Percentiles rank a stretch among this genome's conserved stretches.
phyloP scores from a whole-genome alignment of 2,888 invertebrate species.

The Microdon myrmicae region DNA sequence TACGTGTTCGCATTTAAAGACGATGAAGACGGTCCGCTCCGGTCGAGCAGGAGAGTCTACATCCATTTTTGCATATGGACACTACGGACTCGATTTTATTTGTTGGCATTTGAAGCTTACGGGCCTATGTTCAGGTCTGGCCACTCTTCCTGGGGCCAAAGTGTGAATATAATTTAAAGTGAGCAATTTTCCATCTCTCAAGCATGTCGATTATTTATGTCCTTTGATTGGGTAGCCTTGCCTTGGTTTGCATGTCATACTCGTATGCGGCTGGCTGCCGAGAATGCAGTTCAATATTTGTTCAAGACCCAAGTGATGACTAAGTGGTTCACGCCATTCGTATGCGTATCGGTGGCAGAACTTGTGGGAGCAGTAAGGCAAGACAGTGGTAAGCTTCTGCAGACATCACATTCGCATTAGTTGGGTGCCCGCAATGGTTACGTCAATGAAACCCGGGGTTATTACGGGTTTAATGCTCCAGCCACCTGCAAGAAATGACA shows the following conservation, averaged over 20 bases:
- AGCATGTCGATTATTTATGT: slow-evolving; percentile 65
- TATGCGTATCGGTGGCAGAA: too few relatives aligned
- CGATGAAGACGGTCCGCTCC: slow-evolving; percentile 5
- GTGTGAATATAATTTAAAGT: slow-evolving; percentile 68
- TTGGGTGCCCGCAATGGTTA: too few relatives aligned
- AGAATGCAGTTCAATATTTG: slow-evolving; percentile 53
- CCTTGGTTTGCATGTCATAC: slow-evolving; percentile 24
- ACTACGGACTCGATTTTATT: slow-evolving; percentile 46
- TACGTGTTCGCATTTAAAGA: slow-evolving; percentile 43
- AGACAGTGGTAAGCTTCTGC: too few relatives aligned
- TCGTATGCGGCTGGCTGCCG: background rate
- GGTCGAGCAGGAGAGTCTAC: slow-evolving; percentile 1
- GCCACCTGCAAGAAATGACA: too few relatives aligned
- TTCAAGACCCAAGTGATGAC: slow-evolving; percentile 48
- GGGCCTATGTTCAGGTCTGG: background rate
- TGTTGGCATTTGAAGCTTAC: slow-evolving; percentile 43
- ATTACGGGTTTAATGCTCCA: too few relatives aligned
- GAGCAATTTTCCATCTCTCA: slow-evolving; percentile 65
- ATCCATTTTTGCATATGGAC: slow-evolving; percentile 41
- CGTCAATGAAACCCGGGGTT: too few relatives aligned
- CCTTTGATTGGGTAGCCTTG: slow-evolving; percentile 65
- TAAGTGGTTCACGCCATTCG: too few relatives aligned
- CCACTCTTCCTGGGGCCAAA: slow-evolving; percentile 65
- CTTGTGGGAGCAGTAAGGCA: too few relatives aligned
- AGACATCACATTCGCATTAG: too few relatives aligned